phyloP scores from a whole-genome alignment of 2,888 invertebrate genomes.

The Tortrix viridana region DNA sequence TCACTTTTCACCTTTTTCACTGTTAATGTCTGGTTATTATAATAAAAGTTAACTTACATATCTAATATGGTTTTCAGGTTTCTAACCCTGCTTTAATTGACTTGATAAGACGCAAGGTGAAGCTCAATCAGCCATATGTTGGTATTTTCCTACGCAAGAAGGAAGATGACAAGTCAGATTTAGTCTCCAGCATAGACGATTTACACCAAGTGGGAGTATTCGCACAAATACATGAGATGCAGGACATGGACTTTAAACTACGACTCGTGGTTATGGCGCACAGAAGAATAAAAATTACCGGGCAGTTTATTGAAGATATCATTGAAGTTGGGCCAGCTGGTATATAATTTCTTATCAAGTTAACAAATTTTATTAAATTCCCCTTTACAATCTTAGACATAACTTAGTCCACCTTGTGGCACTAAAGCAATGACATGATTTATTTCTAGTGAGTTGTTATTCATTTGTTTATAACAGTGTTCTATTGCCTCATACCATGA shows the following conservation, averaged over 20 bases:
- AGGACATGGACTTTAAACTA: slow-evolving; percentile 95
- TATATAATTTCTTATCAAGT: slow-evolving; percentile 44
- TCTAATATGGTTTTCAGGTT: slow-evolving; percentile 82
- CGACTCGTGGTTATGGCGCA: slow-evolving; percentile 98
- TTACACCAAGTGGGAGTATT: slow-evolving; percentile 97
- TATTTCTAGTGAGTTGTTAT: no score
- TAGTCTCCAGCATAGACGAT: slow-evolving; percentile 92
- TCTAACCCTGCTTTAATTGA: slow-evolving; percentile 94
- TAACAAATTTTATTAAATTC: not conserved
- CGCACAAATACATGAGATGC: slow-evolving; percentile 98
- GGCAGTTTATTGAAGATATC: slow-evolving; percentile 90
- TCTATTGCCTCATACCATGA: no score
- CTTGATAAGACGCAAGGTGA: slow-evolving; percentile 95
- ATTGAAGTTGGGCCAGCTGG: slow-evolving; percentile 85
- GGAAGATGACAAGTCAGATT: slow-evolving; percentile 94
- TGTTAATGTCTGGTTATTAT: no score
- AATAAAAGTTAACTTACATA: no score
- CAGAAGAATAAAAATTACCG: slow-evolving; percentile 91
- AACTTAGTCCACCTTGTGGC: no score
- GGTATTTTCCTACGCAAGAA: slow-evolving; percentile 98
- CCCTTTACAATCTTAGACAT: not conserved
- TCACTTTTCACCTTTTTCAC: no score
- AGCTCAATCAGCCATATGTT: slow-evolving; percentile 97
- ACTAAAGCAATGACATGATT: no score
- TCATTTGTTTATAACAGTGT: no score